Evolutionary conservation across 2,797 vertebrate genomes (phyloP).

Genomic region (Takifugu rubripes): DNA sequence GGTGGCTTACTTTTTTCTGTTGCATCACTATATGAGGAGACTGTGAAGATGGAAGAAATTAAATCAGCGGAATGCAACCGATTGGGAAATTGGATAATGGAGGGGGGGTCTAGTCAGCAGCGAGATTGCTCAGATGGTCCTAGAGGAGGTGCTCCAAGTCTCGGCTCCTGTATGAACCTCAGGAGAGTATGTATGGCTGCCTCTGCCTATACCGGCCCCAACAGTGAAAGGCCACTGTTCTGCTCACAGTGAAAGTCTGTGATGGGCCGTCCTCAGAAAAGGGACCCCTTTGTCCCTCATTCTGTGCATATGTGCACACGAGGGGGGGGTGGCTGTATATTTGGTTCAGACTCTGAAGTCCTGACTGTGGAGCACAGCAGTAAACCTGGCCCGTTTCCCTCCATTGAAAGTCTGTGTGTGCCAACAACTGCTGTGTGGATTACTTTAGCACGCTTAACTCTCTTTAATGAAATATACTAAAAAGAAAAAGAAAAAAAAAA

Average conservation of each 20-base stretch:
- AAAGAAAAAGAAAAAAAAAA: slow-evolving; percentile 1
- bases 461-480: slow-evolving; percentile 10
- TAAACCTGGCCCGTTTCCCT: slow-evolving; percentile 41
- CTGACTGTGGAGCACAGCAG: slow-evolving; percentile 51
- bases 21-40: no score
- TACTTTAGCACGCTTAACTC: slow-evolving; percentile 2
- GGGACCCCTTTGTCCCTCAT: slow-evolving; percentile 72
- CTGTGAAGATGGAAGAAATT: no score
- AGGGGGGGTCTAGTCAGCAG: no score
- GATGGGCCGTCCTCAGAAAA: slow-evolving; percentile 69
- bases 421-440: slow-evolving; percentile 14
- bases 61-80: no score
- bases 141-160: slow-evolving; percentile 58
- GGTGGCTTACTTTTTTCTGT: no score
- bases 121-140: slow-evolving; percentile 1
- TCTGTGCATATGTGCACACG: slow-evolving; percentile 29
- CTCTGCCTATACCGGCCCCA: slow-evolving; percentile 62
- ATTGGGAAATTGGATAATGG: no score
- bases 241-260: slow-evolving; percentile 73
- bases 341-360: slow-evolving; percentile 61
- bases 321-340: slow-evolving; percentile 30
- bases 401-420: slow-evolving; percentile 28
- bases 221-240: slow-evolving; percentile 77
- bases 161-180: slow-evolving; percentile 60
- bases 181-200: slow-evolving; percentile 59